Percentiles rank a stretch among this genome's conserved stretches.
phyloP scores from a whole-genome alignment of 2,797 vertebrate species.

The Sebastes iracundus region DNA sequence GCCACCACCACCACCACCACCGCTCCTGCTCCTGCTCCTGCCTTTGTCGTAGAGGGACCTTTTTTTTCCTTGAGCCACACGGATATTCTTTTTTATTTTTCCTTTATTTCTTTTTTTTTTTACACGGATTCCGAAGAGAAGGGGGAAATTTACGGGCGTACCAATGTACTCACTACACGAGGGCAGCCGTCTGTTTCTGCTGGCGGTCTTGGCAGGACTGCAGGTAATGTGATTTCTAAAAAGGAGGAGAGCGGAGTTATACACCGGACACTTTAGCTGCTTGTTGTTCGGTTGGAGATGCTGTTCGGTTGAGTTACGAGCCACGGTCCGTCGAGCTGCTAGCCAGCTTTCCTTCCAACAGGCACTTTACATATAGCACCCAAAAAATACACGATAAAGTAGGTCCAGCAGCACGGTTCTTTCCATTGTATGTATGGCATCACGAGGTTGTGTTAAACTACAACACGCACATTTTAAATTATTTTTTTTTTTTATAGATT shows the following conservation, averaged over 20 bases:
- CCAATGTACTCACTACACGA: slow-evolving; percentile 73
- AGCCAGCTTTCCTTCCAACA: background rate
- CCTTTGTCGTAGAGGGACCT: slow-evolving; percentile 73
- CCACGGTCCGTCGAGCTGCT: background rate
- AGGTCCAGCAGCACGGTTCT: background rate
- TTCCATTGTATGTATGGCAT: background rate
- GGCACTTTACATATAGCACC: background rate
- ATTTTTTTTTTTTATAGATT: background rate
- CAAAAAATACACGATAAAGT: slow-evolving; percentile 24
- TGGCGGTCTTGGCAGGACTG: slow-evolving; percentile 78
- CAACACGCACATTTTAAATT: background rate
- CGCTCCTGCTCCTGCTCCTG: slow-evolving; percentile 25
- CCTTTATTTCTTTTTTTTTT: background rate
- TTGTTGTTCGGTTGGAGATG: slow-evolving; percentile 24
- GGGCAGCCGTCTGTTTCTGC: slow-evolving; percentile 77
- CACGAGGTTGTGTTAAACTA: background rate
- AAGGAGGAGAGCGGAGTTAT: slow-evolving; percentile 45
- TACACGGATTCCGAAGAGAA: slow-evolving; percentile 59
- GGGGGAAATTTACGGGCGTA: slow-evolving; percentile 46
- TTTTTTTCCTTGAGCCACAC: slow-evolving; percentile 42
- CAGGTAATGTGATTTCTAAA: slow-evolving; percentile 74
- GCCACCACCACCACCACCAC: slow-evolving; percentile 42
- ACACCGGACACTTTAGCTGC: slow-evolving; percentile 60
- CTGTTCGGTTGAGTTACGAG: slow-evolving; percentile 22
- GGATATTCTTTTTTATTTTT: slow-evolving; percentile 63